A percentile compares a stretch with the other conserved stretches of the same genome.
Conservation (phyloP, 2,888 invertebrate species). For the Acleris emargana region DNA sequence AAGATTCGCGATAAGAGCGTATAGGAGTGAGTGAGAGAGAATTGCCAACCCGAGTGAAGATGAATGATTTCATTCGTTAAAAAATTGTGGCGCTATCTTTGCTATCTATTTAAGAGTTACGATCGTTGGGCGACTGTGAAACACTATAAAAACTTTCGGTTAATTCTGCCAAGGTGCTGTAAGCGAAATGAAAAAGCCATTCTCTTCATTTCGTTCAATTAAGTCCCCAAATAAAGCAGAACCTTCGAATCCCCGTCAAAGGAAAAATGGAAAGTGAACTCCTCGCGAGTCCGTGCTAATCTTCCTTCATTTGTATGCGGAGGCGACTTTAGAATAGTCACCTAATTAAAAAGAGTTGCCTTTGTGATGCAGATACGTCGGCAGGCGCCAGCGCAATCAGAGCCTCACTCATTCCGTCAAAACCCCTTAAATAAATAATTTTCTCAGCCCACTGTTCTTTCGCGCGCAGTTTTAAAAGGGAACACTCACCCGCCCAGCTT, state of each 20-base stretch:
- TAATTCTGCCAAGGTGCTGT: slow-evolving; percentile 10
- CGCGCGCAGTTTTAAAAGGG: slow-evolving; percentile 23
- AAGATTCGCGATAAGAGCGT: no score
- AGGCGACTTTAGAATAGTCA: slow-evolving; percentile 63
- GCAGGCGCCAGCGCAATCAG: slow-evolving; percentile 62
- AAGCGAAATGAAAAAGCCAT: slow-evolving; percentile 41
- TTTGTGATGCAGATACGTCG: slow-evolving; percentile 72
- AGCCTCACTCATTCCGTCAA: slow-evolving; percentile 53
- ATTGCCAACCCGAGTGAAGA: no score
- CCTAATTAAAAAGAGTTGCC: slow-evolving; percentile 74
- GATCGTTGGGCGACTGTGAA: not conserved
- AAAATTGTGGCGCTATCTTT: no score
- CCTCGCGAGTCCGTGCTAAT: slow-evolving; percentile 56
- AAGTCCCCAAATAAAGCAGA: slow-evolving; percentile 53
- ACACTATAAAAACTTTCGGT: slow-evolving; percentile 14
- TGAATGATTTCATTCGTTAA: no score
- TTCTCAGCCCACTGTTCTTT: slow-evolving; percentile 27
- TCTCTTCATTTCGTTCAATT: slow-evolving; percentile 47
- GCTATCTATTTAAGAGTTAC: no score
- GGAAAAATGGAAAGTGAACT: slow-evolving; percentile 54
- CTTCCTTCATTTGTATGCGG: slow-evolving; percentile 70
- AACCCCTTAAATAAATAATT: slow-evolving; percentile 64
- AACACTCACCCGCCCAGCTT: slow-evolving; percentile 8
- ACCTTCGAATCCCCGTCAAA: slow-evolving; percentile 54
- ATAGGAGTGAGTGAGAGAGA: no score